Evolutionary conservation across 2,888 invertebrate genomes (phyloP).

Genomic region (Pocota personata): DNA sequence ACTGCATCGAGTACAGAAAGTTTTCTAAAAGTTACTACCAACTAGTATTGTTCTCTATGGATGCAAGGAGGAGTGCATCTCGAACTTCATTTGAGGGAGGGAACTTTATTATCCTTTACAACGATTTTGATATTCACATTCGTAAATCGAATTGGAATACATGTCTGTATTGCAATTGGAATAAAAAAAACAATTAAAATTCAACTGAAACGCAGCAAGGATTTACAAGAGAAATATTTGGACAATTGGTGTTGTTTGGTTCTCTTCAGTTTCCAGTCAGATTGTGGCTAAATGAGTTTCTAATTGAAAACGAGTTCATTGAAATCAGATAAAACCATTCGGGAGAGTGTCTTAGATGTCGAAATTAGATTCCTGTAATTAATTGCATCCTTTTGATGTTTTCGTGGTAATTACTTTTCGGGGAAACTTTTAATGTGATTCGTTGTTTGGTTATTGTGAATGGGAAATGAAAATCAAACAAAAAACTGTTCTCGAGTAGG

Average conservation of each 20-base stretch:
- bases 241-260: background rate
- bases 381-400: background rate
- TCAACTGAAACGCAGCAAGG: background rate
- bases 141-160: background rate
- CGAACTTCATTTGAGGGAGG: background rate
- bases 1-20: background rate
- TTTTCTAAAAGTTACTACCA: conserved; percentile 11
- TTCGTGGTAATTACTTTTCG: background rate
- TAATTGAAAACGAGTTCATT: background rate
- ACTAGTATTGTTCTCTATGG: background rate
- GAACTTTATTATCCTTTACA: background rate
- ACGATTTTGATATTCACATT: background rate
- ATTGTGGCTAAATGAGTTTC: background rate
- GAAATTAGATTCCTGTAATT: background rate
- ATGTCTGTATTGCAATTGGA: background rate
- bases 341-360: background rate
- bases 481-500: background rate
- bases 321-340: background rate
- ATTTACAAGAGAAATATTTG: background rate
- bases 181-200: background rate
- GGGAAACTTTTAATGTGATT: background rate
- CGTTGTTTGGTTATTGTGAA: background rate
- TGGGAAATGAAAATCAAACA: background rate
- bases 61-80: no score
- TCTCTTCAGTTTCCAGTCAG: no score